Evolutionary conservation across 2,113 vertebrate species (phyloP).

Genomic region (Corynorhinus townsendii): DNA sequence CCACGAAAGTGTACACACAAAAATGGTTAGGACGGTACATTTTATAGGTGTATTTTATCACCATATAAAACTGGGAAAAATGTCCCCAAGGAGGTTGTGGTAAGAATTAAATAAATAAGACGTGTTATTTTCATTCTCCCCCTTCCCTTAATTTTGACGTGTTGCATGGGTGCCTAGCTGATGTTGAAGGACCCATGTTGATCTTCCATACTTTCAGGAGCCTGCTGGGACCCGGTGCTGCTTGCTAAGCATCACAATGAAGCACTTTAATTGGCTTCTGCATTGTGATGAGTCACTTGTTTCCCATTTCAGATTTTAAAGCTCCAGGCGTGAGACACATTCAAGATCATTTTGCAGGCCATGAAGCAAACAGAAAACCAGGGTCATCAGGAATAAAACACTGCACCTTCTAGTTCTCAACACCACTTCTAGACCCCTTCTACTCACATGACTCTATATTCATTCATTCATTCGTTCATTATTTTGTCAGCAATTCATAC

Average conservation of each 20-base stretch:
- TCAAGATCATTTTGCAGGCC: not conserved
- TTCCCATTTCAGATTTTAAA: not conserved
- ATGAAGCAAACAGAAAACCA: not conserved
- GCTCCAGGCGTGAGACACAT: not conserved
- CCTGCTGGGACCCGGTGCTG: not conserved
- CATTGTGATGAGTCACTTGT: not conserved
- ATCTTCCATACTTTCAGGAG: not conserved
- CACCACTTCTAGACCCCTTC: not conserved
- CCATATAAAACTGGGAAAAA: not conserved
- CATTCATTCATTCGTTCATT: not conserved
- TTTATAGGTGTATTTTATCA: not conserved
- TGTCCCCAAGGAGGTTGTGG: not conserved
- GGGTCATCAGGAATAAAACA: not conserved
- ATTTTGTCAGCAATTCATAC: not conserved
- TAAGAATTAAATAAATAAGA: not conserved
- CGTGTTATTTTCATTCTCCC: not conserved
- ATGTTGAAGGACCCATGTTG: fast-evolving
- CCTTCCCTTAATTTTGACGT: not conserved
- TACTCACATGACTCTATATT: not conserved
- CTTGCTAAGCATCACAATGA: not conserved
- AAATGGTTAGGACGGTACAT: not conserved
- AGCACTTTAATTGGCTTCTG: not conserved
- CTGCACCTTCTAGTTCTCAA: not conserved
- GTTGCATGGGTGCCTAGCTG: not conserved
- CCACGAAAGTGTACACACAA: not conserved